Conservation (phyloP, 64 coral and sea anemone genomes). For the Pocillopora verrucosa region DNA sequence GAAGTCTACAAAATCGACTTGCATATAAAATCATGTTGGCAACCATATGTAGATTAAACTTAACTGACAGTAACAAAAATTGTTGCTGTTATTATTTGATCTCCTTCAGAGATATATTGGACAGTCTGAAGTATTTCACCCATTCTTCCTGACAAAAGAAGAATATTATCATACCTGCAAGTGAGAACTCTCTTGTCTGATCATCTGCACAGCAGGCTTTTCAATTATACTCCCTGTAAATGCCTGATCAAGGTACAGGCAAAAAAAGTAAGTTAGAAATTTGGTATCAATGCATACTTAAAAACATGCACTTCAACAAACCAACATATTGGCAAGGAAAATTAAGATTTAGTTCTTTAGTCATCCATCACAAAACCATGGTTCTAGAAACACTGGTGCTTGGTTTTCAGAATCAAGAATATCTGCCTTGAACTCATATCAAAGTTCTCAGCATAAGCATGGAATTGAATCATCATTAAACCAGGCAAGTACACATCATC, state of each 20-base stretch:
- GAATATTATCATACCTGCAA: background rate
- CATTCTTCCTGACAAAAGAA: no score
- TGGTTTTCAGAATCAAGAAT: constrained; percentile 25
- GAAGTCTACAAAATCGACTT: background rate
- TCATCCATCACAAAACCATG: background rate
- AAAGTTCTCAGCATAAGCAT: constrained; percentile 41
- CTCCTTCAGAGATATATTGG: no score
- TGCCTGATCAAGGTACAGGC: background rate
- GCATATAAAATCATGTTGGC: background rate
- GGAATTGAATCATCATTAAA: constrained; percentile 33
- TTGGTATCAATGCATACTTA: no score
- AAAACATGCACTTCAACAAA: no score
- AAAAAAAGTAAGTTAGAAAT: background rate
- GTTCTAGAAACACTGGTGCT: background rate
- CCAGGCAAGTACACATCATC: background rate
- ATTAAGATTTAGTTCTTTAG: no score
- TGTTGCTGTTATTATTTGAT: no score
- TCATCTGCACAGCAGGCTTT: background rate
- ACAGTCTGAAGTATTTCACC: no score
- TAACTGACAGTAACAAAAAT: no score
- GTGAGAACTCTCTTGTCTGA: background rate
- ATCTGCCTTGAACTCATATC: constrained; percentile 12
- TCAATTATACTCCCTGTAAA: constrained; percentile 41
- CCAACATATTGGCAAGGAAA: no score
- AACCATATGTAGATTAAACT: no score